Evolutionary conservation across 2,888 invertebrate species (phyloP).

Genomic region (Nomada fucata): DNA sequence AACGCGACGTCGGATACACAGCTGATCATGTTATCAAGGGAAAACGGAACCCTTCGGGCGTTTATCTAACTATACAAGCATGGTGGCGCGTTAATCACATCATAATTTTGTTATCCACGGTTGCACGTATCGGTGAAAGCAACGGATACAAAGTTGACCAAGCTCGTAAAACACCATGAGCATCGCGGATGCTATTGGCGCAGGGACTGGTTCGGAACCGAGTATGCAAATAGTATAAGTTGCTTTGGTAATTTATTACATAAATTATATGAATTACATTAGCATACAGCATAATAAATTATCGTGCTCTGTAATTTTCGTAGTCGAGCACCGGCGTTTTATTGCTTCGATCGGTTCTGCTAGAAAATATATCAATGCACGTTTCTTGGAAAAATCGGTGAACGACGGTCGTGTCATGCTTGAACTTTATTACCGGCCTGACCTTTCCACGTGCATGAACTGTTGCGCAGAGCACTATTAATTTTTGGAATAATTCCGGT

Average conservation of each 20-base stretch:
- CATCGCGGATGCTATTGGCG: constrained; percentile 42
- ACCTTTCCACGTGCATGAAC: constrained; percentile 27
- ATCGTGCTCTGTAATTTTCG: constrained; percentile 46
- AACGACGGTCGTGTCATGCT: constrained; percentile 30
- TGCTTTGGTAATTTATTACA: constrained; percentile 53
- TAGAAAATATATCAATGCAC: constrained; percentile 42
- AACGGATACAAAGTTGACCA: constrained; percentile 35
- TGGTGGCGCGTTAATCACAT: constrained; percentile 31
- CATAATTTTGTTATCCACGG: constrained; percentile 45
- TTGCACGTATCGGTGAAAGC: constrained; percentile 44
- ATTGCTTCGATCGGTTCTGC: constrained; percentile 25
- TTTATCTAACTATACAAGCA: background rate
- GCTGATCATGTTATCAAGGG: background rate
- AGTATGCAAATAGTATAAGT: constrained; percentile 57
- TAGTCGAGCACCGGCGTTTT: constrained; percentile 9
- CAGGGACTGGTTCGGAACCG: constrained; percentile 41
- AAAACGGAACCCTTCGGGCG: background rate
- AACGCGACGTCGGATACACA: background rate
- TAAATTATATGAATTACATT: constrained; percentile 59
- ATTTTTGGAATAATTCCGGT: constrained; percentile 16
- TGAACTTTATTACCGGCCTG: constrained; percentile 32
- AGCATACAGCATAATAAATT: constrained; percentile 43
- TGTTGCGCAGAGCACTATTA: background rate
- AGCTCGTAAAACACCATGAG: constrained; percentile 45
- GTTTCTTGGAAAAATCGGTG: background rate